These are phyloP conservation scores for Fundulus diaphanus DNA, from an alignment of 2,797 vertebrate genomes.

Conservation along the genomic window DNA sequence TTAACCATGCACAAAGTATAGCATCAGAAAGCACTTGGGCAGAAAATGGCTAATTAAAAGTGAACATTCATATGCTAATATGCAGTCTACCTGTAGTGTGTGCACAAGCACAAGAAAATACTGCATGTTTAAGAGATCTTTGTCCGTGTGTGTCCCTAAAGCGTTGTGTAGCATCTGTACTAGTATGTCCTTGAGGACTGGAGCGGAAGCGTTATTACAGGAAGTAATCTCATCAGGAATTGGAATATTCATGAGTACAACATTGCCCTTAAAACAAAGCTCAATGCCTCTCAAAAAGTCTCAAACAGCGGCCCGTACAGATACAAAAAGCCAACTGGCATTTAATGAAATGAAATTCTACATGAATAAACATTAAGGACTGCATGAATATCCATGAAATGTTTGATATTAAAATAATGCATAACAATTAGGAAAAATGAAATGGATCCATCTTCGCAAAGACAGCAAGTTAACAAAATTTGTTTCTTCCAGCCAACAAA, in stretches of 20 bases:
- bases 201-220: constrained; percentile 70
- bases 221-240: constrained; percentile 76
- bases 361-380: constrained; percentile 66
- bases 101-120: constrained; percentile 8
- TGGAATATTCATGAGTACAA: constrained; percentile 79
- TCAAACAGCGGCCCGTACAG: constrained; percentile 41
- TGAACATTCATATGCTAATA: constrained; percentile 76
- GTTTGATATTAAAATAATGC: constrained; percentile 48
- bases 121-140: constrained; percentile 18
- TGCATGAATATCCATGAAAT: constrained; percentile 49
- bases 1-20: constrained; percentile 67
- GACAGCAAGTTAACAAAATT: constrained; percentile 7
- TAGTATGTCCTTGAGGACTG: constrained; percentile 71
- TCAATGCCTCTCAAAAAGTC: constrained; percentile 54
- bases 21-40: constrained; percentile 69
- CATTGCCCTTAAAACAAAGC: constrained; percentile 77
- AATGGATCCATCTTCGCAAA: constrained; percentile 16
- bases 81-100: constrained; percentile 63
- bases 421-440: neutral
- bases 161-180: constrained; percentile 54
- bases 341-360: constrained; percentile 64
- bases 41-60: constrained; percentile 80
- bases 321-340: constrained; percentile 49
- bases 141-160: constrained; percentile 43
- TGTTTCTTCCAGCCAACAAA: constrained; percentile 23